Base-by-base conservation (phyloP, 2,888 invertebrate species). In the Aspidapion aeneum region DNA sequence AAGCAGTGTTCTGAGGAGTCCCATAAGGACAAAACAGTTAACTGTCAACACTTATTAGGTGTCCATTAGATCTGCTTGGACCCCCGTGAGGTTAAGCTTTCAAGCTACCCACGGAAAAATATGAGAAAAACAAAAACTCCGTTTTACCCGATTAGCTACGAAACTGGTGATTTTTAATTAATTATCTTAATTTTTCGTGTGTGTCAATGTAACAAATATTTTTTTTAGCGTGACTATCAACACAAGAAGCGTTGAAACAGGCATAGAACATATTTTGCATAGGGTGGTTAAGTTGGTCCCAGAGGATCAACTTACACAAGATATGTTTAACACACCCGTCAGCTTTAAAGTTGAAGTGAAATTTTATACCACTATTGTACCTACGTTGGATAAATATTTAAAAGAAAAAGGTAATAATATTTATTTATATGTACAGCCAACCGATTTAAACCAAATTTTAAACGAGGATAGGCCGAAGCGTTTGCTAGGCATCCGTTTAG, bases 271-370 rank as follows among this genome's bases (percentile, higher is more conserved):
- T 35, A 35, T 7, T 7, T 35, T 57, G 12, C 19, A 21, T 16
- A 55, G 55, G 5, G 66, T 66, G 18, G 65, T 57, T 18, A 67
- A 66, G 18, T 57, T 59, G 2, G 64, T 67, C 35, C 66, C 66
- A 22, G 21, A 12, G 12, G 49, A 52, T 12, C 57, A 61, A 22
- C 51, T 65, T 20, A 54, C 66, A 5, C 79, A 79, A 71, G 68
- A 77, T 20, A 66, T 84, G 1, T 85, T 85, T 68, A 78, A 83
- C 64, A 82, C 81, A 2, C 76, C 80, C 60, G 75, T 78, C 1
- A 82, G 83, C 0, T 83, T 84, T 64, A 71, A 74, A 1, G 82
- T 83, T 2, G 85, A 86, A 72, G 80, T 81, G 58, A 77, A 79
- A 16, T 78, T 84, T 52, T 86, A 85, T 67, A 71, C 78, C 48